These are phyloP conservation scores for Apamea monoglypha DNA, from an alignment of 2,888 invertebrate species.

Conservation along the genomic window DNA sequence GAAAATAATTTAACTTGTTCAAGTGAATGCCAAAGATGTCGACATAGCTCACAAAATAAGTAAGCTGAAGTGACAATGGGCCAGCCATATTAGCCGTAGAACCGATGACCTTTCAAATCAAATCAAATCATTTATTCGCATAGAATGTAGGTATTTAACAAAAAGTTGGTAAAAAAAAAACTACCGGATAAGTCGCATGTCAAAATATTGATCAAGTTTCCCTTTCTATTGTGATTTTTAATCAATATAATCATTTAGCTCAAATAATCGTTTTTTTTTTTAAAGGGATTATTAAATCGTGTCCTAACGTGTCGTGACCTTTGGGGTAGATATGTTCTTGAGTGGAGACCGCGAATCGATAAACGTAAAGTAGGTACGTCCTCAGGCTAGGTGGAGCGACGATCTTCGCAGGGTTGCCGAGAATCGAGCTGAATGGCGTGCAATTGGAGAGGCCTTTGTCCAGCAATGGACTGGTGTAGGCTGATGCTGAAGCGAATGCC, in stretches of 20 bases:
- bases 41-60: neutral
- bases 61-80: neutral
- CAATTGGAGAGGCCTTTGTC: neutral
- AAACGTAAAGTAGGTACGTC: neutral
- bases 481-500: neutral
- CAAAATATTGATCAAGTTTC: no score
- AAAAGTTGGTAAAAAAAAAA: no score
- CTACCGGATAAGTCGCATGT: no score
- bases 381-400: neutral
- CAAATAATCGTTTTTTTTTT: no score
- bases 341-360: neutral
- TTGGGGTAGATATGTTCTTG: no score
- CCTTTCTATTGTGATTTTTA: no score
- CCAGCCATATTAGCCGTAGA: neutral
- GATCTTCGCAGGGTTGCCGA: neutral
- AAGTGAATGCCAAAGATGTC: neutral
- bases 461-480: neutral
- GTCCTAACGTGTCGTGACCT: no score
- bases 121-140: no score
- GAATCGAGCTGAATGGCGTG: neutral
- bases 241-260: no score
- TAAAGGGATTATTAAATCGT: no score
- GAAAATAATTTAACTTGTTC: neutral
- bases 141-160: no score
- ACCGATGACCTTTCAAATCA: neutral